Base-by-base conservation (phyloP, 2,113 vertebrate species). In the Circaetus cinerascens region DNA sequence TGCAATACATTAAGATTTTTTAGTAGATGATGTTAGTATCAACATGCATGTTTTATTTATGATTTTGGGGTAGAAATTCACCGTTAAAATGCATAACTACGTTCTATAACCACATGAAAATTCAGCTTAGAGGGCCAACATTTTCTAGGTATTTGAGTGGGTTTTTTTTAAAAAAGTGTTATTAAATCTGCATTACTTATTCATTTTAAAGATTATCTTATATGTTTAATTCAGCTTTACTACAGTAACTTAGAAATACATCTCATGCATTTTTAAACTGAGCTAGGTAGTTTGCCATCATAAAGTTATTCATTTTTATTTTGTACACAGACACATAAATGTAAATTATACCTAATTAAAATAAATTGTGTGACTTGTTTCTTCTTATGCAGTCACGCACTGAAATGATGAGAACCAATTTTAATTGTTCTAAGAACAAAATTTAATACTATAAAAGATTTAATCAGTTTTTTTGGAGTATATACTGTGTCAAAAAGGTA, bases 291-390 rank as follows among this genome's bases (percentile, higher is more conserved):
- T 88, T 95, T 96, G 79, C 64, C 97, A 92, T 94, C 76, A 87
- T 12, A 78, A 85, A 93, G 87, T 81, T 94, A 94, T 51, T 85
- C 38, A 76, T 62, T 96, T 94, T 76, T 94, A 86, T 91, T 94
- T 93, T 87, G 88, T 81, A 91, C 43, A 91, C 73, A 93, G 96
- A 79, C 38, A 93, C 30, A 94, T 77, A 95, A 86, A 69, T 74
- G 79, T 78, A 60, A 72, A 96, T 95, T 87, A 59, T 38, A 51
- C 45, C 79, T 59, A 89, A 94, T 96, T 97, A 96, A 97, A 96
- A 90, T 82, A 93, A 96, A 82, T 12, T 74, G 48, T 83, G 55
- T 87, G 56, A 67, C 63, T 76, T 86, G 7, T 57, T 88, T 91
- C 60, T 94, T 56, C 46, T 67, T 64, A 72, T 21, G 13, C 15